Conservation (phyloP, 2,888 invertebrate species). For the Zonitis immaculata region DNA sequence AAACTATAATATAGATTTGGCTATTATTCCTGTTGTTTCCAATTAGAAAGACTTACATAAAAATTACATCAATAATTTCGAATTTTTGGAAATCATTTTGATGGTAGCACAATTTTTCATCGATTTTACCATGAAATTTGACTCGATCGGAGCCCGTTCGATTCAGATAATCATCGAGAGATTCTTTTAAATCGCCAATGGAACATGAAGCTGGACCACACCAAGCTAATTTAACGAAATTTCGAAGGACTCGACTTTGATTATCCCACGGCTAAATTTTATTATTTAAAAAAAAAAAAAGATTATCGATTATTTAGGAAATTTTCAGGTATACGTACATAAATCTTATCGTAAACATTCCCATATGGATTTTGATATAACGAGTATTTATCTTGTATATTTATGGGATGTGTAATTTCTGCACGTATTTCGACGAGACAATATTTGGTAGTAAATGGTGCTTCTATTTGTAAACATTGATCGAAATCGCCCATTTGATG, state of each 20-base stretch:
- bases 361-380: background rate
- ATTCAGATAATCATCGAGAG: conserved; percentile 27
- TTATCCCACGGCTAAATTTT: background rate
- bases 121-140: background rate
- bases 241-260: conserved; percentile 16
- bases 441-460: background rate
- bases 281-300: background rate
- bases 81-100: background rate
- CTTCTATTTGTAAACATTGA: background rate
- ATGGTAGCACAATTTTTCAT: background rate
- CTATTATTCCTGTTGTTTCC: background rate
- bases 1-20: background rate
- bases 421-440: background rate
- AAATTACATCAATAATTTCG: background rate
- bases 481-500: background rate
- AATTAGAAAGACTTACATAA: background rate
- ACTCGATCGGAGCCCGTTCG: conserved; percentile 31
- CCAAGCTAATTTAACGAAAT: conserved; percentile 32
- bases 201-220: conserved; percentile 35
- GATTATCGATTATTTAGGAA: too few relatives aligned
- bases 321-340: too few relatives aligned
- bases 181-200: conserved; percentile 25
- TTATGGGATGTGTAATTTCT: too few relatives aligned
- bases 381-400: background rate
- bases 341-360: background rate